Evolutionary conservation across 64 coral and sea anemone genomes (phyloP).

Genomic region (Montipora capricornis): DNA sequence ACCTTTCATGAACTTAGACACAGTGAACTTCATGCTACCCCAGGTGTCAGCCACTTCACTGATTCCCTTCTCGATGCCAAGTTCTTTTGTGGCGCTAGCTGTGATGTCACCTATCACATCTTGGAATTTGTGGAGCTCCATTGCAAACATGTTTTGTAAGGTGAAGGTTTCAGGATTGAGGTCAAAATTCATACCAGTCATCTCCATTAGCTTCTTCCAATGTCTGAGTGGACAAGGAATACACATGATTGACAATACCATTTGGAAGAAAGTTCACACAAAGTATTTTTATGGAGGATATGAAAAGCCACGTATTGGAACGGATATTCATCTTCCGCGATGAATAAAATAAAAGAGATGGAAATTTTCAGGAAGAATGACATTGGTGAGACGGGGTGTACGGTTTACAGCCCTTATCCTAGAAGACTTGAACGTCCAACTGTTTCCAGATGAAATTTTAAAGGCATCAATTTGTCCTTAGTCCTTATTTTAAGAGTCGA

Average conservation of each 20-base stretch:
- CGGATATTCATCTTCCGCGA: no score
- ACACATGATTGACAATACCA: background rate
- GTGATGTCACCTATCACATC: constrained; percentile 99
- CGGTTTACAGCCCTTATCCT: no score
- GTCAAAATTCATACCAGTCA: constrained; percentile 99
- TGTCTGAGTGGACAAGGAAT: constrained; percentile 52
- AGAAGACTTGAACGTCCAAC: no score
- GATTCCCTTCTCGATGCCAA: constrained; percentile 99
- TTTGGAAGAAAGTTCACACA: background rate
- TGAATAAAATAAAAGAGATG: no score
- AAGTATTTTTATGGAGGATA: background rate
- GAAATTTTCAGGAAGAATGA: no score
- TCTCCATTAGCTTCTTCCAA: constrained; percentile 99
- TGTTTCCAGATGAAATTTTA: no score
- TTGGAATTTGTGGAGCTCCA: constrained; percentile 98
- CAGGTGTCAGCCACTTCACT: constrained; percentile 90
- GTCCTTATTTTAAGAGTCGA: no score
- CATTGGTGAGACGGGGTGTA: no score
- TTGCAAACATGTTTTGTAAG: constrained; percentile 98
- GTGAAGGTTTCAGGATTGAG: constrained; percentile 98
- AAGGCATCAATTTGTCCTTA: no score
- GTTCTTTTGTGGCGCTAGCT: constrained; percentile 97
- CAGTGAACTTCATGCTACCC: constrained; percentile 97
- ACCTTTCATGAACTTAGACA: constrained; percentile 99
- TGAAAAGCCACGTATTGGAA: no score